A percentile compares a stretch with the other conserved stretches of the same genome.
These are phyloP conservation scores for Aurelia aurita DNA, from an alignment of 30 jellyfish, hydroid and myxozoan species.

Conservation along the genomic window DNA sequence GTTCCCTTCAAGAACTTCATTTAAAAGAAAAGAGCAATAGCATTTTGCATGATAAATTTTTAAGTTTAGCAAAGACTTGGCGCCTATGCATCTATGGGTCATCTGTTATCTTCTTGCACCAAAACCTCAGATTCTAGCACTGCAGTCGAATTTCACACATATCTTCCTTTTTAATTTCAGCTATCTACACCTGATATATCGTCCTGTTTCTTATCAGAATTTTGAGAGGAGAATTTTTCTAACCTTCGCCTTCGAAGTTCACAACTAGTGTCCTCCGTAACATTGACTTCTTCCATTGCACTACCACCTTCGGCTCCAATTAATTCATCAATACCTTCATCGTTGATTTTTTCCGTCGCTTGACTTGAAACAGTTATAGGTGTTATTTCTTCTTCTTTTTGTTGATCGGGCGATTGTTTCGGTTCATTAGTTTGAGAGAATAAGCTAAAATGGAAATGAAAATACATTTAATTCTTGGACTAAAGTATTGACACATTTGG, in stretches of 20 bases:
- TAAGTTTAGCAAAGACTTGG: no score
- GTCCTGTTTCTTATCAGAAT: conserved; percentile 8
- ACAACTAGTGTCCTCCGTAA: conserved; percentile 12
- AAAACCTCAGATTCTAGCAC: no score
- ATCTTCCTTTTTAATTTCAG: neutral
- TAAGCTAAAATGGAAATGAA: conserved; percentile 3
- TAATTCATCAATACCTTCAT: conserved; percentile 9
- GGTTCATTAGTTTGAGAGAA: conserved; percentile 20
- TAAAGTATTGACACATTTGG: no score
- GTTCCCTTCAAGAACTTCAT: no score
- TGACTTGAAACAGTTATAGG: neutral
- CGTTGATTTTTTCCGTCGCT: neutral
- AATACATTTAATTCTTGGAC: no score
- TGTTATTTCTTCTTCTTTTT: no score
- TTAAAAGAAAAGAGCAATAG: no score
- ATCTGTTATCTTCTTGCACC: no score
- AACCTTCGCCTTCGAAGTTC: conserved; percentile 69
- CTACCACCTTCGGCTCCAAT: neutral
- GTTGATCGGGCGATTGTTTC: no score
- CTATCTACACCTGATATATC: conserved; percentile 3
- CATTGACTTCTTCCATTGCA: neutral
- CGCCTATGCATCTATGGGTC: no score
- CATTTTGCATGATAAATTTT: no score
- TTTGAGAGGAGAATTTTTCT: conserved; percentile 59
- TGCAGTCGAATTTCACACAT: no score